These are phyloP conservation scores for Synanthedon tipuliformis DNA, from an alignment of 2,888 invertebrate genomes.

Conservation along the genomic window DNA sequence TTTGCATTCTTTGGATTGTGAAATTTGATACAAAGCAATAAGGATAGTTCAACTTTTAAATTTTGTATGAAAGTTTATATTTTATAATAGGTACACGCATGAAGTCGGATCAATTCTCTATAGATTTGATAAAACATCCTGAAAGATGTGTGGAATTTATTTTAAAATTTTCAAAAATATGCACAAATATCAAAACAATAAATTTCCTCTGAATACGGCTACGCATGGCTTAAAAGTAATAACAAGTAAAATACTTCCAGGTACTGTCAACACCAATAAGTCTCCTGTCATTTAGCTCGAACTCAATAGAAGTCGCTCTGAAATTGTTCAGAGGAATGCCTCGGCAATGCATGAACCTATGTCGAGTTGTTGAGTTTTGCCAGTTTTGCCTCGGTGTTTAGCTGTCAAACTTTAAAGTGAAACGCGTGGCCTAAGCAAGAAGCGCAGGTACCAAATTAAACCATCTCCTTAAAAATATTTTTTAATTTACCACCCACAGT, in stretches of 20 bases:
- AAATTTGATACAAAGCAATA: too few relatives aligned
- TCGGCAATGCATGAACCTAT: slow-evolving; percentile 14
- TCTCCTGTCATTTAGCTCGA: slow-evolving; percentile 12
- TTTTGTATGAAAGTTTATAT: too few relatives aligned
- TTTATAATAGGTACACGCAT: too few relatives aligned
- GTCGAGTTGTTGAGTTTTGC: slow-evolving; percentile 17
- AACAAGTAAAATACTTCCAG: slow-evolving; percentile 4
- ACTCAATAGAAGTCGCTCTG: slow-evolving; percentile 21
- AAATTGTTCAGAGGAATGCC: slow-evolving; percentile 18
- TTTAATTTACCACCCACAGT: too few relatives aligned
- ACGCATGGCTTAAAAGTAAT: slow-evolving; percentile 4
- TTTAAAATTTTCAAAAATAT: too few relatives aligned
- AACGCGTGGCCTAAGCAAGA: slow-evolving; percentile 2
- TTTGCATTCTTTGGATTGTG: too few relatives aligned
- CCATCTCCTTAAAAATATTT: too few relatives aligned
- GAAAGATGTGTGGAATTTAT: too few relatives aligned
- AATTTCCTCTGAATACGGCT: not conserved
- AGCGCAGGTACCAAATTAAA: not conserved
- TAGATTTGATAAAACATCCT: too few relatives aligned
- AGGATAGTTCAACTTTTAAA: too few relatives aligned
- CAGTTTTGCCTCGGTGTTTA: slow-evolving; percentile 19
- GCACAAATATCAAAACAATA: too few relatives aligned
- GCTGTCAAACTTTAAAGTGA: slow-evolving; percentile 20
- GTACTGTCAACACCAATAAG: slow-evolving; percentile 5
- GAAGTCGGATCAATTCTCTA: too few relatives aligned